A percentile compares a stretch with the other conserved stretches of the same genome.
Evolutionary conservation across 2,797 vertebrate genomes (phyloP).

Genomic region (Ciconia nigra): DNA sequence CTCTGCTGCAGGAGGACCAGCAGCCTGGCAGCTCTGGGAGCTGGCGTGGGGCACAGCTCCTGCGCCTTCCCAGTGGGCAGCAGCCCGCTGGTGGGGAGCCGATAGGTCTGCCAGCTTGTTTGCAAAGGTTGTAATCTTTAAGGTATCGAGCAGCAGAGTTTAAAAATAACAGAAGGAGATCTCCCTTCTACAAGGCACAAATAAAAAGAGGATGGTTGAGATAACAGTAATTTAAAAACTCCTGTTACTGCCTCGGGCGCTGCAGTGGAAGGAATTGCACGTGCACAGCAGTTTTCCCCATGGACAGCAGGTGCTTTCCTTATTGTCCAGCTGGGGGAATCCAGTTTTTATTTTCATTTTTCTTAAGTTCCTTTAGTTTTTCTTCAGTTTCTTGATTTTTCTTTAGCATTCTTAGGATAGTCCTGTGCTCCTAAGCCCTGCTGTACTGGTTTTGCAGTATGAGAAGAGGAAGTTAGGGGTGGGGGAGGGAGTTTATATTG

Average conservation of each 20-base stretch:
- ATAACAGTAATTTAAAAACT: slow-evolving; percentile 10
- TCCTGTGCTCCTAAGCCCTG: background rate
- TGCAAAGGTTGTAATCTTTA: background rate
- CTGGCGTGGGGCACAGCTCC: background rate
- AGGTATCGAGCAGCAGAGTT: background rate
- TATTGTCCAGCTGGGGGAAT: background rate
- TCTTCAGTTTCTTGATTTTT: background rate
- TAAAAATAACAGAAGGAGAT: background rate
- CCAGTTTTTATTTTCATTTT: background rate
- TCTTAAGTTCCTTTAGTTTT: background rate
- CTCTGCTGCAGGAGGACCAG: background rate
- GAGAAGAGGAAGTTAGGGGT: no score
- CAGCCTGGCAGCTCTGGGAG: background rate
- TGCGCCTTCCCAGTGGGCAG: background rate
- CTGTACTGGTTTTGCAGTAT: background rate
- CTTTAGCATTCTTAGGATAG: background rate
- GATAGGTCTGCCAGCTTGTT: background rate
- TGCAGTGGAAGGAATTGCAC: background rate
- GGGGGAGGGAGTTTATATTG: background rate
- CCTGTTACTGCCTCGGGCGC: background rate
- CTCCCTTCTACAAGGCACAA: background rate
- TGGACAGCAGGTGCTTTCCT: background rate
- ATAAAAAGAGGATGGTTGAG: background rate
- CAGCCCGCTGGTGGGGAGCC: background rate
- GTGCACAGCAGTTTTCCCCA: background rate